These are phyloP conservation scores for Drepanosiphum platanoidis DNA, from an alignment of 2,888 invertebrate species.

Conservation along the genomic window DNA sequence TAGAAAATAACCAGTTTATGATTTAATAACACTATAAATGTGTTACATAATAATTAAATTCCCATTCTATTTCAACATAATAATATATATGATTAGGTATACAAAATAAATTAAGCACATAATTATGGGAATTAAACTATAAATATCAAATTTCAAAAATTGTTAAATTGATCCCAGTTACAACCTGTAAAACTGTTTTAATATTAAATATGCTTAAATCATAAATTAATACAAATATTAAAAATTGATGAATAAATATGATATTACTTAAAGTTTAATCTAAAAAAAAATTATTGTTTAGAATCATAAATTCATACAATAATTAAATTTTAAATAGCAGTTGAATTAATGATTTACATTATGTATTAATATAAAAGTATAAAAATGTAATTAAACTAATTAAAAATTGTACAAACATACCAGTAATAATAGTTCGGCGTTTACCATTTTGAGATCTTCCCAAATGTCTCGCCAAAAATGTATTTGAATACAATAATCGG, in stretches of 20 bases:
- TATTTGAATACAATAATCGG: slow-evolving; percentile 73
- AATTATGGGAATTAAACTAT: neutral
- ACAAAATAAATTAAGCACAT: neutral
- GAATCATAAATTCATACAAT: no score
- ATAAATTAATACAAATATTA: neutral
- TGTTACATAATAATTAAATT: slow-evolving; percentile 10
- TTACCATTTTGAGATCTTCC: slow-evolving; percentile 54
- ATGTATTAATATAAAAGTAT: no score
- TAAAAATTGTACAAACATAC: slow-evolving; percentile 33
- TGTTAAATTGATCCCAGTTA: neutral
- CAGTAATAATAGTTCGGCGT: slow-evolving; percentile 53
- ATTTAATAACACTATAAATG: neutral
- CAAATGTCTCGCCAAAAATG: slow-evolving; percentile 67
- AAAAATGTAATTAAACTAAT: neutral
- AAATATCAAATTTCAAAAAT: neutral
- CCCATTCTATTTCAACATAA: neutral
- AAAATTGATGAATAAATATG: neutral
- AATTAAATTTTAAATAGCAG: no score
- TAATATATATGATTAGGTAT: neutral
- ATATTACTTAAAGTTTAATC: neutral
- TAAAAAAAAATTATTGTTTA: neutral
- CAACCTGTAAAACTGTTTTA: neutral
- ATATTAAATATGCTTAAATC: neutral
- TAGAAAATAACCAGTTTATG: neutral
- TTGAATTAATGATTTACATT: no score